Conservation (phyloP, 2,888 invertebrate genomes). For the Nomada goodeniana region DNA sequence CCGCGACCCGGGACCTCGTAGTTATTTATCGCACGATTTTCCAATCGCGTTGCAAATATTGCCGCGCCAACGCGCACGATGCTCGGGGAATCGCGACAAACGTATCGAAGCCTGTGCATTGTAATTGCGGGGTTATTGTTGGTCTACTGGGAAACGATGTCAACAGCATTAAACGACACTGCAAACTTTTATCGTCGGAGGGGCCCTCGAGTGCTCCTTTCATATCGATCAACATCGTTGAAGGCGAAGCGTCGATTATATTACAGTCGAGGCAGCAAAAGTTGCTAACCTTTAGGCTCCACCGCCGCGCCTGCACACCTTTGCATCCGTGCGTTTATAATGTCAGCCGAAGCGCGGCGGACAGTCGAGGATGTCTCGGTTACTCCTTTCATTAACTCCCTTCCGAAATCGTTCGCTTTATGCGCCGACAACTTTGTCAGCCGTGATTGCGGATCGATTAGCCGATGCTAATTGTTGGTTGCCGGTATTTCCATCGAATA, state of each 20-base stretch:
- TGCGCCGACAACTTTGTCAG: background rate
- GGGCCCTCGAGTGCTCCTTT: conserved; percentile 35
- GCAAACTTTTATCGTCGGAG: conserved; percentile 29
- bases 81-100: background rate
- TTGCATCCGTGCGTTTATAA: too few relatives aligned
- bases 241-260: conserved; percentile 12
- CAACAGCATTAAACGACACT: conserved; percentile 41
- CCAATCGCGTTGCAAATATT: too few relatives aligned
- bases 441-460: too few relatives aligned
- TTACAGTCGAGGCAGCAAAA: conserved; percentile 1
- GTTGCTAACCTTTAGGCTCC: background rate
- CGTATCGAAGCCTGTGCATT: background rate
- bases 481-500: too few relatives aligned
- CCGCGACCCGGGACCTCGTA: too few relatives aligned
- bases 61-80: too few relatives aligned
- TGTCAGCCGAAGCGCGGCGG: too few relatives aligned
- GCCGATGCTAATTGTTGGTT: too few relatives aligned
- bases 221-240: conserved; percentile 52
- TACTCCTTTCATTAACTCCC: too few relatives aligned
- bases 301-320: too few relatives aligned
- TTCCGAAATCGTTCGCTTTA: background rate
- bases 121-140: conserved; percentile 39
- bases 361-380: too few relatives aligned
- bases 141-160: conserved; percentile 4
- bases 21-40: too few relatives aligned